Evolutionary conservation across 1,140 invertebrate genomes (phyloP).

Genomic region (Drosophila sturtevanti): DNA sequence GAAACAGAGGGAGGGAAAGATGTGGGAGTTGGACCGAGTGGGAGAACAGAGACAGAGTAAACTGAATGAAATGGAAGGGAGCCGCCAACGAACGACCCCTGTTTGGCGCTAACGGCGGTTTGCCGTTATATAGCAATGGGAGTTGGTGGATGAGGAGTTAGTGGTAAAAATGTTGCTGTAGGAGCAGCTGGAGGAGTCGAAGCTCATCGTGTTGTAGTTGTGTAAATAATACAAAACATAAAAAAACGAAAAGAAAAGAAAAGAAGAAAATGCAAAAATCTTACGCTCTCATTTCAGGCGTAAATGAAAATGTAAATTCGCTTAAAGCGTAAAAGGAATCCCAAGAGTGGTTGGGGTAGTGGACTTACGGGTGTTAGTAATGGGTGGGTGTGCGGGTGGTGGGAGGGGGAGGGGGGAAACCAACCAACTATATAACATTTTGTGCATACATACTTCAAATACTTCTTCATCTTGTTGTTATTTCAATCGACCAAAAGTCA

Average conservation of each 20-base stretch:
- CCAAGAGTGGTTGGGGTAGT: not conserved
- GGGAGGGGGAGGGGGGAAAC: not conserved
- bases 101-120: conserved; percentile 29
- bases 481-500: conserved; percentile 42
- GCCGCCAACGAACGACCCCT: conserved; percentile 38
- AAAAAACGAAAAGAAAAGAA: conserved; percentile 31
- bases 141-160: not conserved
- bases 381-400: not conserved
- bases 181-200: conserved; percentile 5
- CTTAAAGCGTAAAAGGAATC: conserved; percentile 46
- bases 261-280: conserved; percentile 37
- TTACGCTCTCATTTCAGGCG: conserved; percentile 67
- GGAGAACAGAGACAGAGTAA: not conserved
- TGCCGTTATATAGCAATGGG: not conserved
- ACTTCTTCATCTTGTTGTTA: not conserved
- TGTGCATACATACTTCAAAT: conserved; percentile 7
- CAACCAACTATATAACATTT: conserved; percentile 9
- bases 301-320: conserved; percentile 77
- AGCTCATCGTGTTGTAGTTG: conserved; percentile 49
- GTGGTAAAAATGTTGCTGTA: not conserved
- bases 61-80: not conserved
- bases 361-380: not conserved
- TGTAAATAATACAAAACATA: conserved; percentile 63
- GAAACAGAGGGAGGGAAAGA: not conserved
- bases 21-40: not conserved